Evolutionary conservation across 37 sponge, comb jelly and placozoan genomes (phyloP), one percentile per base, ranked within the genome.

Genomic region (Haliclona indistincta): DNA sequence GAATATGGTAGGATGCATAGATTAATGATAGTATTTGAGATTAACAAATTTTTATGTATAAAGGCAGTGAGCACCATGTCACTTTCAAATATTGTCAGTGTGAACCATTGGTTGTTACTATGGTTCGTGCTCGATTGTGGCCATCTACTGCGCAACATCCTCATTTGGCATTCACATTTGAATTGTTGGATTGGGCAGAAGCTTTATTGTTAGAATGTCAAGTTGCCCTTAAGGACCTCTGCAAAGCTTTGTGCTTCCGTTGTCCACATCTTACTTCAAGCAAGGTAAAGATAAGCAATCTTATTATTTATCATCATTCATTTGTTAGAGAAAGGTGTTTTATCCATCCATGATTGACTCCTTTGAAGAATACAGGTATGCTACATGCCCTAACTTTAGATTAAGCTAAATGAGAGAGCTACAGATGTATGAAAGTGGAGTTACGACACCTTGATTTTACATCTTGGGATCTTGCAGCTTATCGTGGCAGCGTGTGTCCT

Each of bases 101-200:
- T 74, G 60, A 58, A 20, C 60, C 60, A 11, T 6, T 58, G n/a
- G 75, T 44, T 23, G 23, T 74, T 4, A 60, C 75, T n/a, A 2
- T 74, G 11, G 75, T 60, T 2, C 4, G 75, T 60, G 75, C 63
- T n/a, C 62, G 30, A 17, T 39, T 72, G 23, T 72, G 73, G 73
- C 73, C 73, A 23, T 55, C 73, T 26, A 54, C 73, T 15, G 36
- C 73, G 3, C 55, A 51, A 25, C 3, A 54, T 72, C 73, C 73
- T 23, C 56, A 37, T 3, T 53, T 44, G 51, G 73, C 73, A 11
- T 72, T 72, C 23, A 29, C 32, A 13, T 54, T 72, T 72, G 58
- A 72, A 7, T 38, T 72, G 5, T 23, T 72, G 6, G 73, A 72
- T 54, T 72, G 37, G 73, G 56, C 29, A 20, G 73, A 72, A 54